Conservation (phyloP, 1,140 invertebrate genomes). For the Drosophila guanche region DNA sequence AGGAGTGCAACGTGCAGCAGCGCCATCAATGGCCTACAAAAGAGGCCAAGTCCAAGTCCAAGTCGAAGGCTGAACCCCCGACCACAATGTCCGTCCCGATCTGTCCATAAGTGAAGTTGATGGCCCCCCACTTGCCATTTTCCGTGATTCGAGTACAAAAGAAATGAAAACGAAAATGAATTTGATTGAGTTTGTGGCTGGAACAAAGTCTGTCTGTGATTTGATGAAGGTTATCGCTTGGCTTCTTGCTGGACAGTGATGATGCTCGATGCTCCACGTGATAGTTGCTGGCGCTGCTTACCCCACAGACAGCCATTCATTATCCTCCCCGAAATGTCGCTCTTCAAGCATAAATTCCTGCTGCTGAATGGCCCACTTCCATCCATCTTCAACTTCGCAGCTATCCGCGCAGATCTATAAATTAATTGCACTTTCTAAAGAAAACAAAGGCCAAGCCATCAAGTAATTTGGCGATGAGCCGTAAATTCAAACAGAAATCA, state of each 20-base stretch:
- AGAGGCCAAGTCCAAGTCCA: background rate
- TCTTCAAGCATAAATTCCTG: too few species aligned
- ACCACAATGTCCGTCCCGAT: slow-evolving; percentile 43
- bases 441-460: slow-evolving; percentile 37
- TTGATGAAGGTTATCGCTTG: slow-evolving; percentile 4
- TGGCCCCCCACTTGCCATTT: slow-evolving; percentile 9
- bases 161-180: slow-evolving; percentile 46
- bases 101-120: slow-evolving; percentile 37
- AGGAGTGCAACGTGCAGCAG: slow-evolving; percentile 1
- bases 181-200: slow-evolving; percentile 28
- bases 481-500: slow-evolving; percentile 38
- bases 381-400: slow-evolving; percentile 10
- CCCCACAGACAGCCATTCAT: too few species aligned
- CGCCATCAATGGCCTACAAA: slow-evolving; percentile 45
- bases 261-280: too few species aligned
- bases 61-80: slow-evolving; percentile 3
- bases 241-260: slow-evolving; percentile 13
- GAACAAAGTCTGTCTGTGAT: background rate
- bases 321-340: too few species aligned
- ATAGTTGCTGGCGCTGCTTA: too few species aligned
- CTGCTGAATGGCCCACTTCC: background rate
- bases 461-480: slow-evolving; percentile 49
- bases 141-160: slow-evolving; percentile 20
- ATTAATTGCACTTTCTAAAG: slow-evolving; percentile 63
- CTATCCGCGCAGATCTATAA: slow-evolving; percentile 22